Evolutionary conservation across 2,888 invertebrate genomes (phyloP).

Genomic region (Callyntrura sp.): DNA sequence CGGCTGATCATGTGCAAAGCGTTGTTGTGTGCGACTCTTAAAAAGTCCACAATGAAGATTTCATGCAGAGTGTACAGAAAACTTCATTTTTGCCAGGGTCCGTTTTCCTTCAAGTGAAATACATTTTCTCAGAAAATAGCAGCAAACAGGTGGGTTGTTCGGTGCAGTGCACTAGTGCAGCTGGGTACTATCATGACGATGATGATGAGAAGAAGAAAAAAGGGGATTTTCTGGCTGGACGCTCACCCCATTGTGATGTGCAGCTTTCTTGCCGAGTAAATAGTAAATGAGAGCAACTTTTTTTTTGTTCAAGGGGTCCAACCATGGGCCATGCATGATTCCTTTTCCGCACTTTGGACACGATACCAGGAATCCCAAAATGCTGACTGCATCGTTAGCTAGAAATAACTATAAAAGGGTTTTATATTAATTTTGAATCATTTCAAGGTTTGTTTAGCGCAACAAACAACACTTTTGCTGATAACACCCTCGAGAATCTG

Average conservation of each 20-base stretch:
- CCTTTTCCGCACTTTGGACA: not conserved
- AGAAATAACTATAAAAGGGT: too few relatives aligned
- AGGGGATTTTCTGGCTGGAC: not conserved
- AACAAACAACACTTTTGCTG: too few relatives aligned
- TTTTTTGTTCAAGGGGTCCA: not conserved
- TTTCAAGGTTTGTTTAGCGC: too few relatives aligned
- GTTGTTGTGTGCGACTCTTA: not conserved
- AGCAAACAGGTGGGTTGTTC: slow-evolving; percentile 27
- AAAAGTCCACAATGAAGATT: not conserved
- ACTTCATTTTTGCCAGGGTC: slow-evolving; percentile 7
- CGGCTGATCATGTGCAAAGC: too few relatives aligned
- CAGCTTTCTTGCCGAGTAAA: too few relatives aligned
- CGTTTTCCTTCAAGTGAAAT: not conserved
- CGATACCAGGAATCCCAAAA: too few relatives aligned
- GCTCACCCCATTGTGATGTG: not conserved
- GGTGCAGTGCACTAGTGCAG: not conserved
- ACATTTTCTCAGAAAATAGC: slow-evolving; percentile 39
- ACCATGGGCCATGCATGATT: not conserved
- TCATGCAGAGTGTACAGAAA: not conserved
- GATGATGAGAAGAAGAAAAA: not conserved
- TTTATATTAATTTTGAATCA: too few relatives aligned
- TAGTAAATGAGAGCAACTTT: not conserved
- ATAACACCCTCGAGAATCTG: too few relatives aligned
- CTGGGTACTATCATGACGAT: not conserved
- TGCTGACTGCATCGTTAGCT: too few relatives aligned